These are phyloP conservation scores for Hypanus sabinus DNA, from an alignment of 2,113 vertebrate species.

Conservation along the genomic window DNA sequence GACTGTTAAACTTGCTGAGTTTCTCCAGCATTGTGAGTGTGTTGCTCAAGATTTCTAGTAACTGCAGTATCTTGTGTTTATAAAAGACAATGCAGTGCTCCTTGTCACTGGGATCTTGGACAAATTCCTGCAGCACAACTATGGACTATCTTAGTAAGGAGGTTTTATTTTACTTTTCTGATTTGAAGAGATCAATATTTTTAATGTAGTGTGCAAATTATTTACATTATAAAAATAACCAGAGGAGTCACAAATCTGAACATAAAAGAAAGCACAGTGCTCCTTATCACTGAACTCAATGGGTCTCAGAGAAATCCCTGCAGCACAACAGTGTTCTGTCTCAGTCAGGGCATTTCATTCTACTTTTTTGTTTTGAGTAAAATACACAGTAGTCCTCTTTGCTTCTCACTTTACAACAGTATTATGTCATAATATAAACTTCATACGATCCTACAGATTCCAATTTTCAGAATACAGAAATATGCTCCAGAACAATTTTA, in stretches of 20 bases:
- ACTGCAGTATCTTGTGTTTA: too few relatives aligned
- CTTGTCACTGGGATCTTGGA: background rate
- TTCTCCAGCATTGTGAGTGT: too few relatives aligned
- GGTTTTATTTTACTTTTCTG: background rate
- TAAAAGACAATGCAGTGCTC: background rate
- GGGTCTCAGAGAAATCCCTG: background rate
- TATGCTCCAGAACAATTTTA: background rate
- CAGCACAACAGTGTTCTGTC: background rate
- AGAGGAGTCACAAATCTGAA: background rate
- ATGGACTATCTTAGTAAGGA: background rate
- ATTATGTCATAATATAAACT: background rate
- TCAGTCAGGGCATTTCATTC: background rate
- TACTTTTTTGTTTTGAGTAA: background rate
- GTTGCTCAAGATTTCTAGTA: too few relatives aligned
- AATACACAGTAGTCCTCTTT: background rate
- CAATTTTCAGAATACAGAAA: background rate
- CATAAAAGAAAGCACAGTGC: background rate
- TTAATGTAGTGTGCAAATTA: too few relatives aligned
- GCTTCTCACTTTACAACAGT: background rate
- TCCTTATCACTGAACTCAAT: background rate
- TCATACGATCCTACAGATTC: background rate
- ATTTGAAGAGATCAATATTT: background rate
- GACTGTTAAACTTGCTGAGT: too few relatives aligned
- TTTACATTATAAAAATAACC: background rate
- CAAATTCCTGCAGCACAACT: background rate